These are phyloP conservation scores for Tricholauxania praeusta DNA, from an alignment of 2,888 invertebrate species.

Conservation along the genomic window DNA sequence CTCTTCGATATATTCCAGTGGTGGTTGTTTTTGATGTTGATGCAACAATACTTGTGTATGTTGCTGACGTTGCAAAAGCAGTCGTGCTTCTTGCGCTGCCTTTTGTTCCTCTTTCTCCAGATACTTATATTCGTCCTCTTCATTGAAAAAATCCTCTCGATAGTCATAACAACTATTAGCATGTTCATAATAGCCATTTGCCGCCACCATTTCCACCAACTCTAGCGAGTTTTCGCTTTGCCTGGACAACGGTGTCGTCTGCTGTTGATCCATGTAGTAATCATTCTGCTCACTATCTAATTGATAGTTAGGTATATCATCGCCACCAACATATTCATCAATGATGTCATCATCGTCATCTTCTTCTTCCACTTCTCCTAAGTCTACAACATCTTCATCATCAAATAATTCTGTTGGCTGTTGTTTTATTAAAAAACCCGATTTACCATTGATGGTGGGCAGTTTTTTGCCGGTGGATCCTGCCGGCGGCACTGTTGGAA, in stretches of 20 bases:
- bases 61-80: constrained; percentile 50
- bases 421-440: constrained; percentile 61
- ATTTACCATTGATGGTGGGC: constrained; percentile 63
- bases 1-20: constrained; percentile 56
- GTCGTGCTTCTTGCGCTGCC: constrained; percentile 39
- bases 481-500: constrained; percentile 60
- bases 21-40: constrained; percentile 46
- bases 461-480: constrained; percentile 65
- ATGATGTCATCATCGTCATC: constrained; percentile 48
- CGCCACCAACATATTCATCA: constrained; percentile 43
- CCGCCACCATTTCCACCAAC: constrained; percentile 10
- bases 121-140: constrained; percentile 67
- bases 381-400: constrained; percentile 51
- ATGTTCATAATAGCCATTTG: constrained; percentile 62
- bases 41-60: constrained; percentile 43
- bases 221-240: constrained; percentile 25
- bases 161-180: constrained; percentile 63
- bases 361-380: constrained; percentile 41
- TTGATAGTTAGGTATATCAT: constrained; percentile 54
- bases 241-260: constrained; percentile 50
- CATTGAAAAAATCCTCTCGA: constrained; percentile 67
- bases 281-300: constrained; percentile 64
- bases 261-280: constrained; percentile 60
- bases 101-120: constrained; percentile 61
- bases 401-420: constrained; percentile 66